phyloP scores from a whole-genome alignment of 2,888 invertebrate genomes.

The Mesorhabditis spiculigera region DNA sequence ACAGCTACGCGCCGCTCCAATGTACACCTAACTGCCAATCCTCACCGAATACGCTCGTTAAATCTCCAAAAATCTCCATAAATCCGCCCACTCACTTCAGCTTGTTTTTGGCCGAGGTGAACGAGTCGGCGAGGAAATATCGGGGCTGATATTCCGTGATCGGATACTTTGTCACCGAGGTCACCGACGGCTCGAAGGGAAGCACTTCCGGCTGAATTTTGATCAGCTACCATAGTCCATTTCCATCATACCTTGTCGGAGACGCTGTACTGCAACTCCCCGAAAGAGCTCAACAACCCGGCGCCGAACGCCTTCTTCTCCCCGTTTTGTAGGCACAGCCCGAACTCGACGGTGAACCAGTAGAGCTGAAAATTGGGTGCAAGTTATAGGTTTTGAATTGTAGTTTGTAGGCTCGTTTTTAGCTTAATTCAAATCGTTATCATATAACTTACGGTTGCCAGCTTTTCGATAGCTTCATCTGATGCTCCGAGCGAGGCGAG shows the following conservation, averaged over 20 bases:
- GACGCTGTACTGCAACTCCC: constrained; percentile 72
- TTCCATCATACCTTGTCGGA: constrained; percentile 4
- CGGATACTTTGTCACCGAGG: constrained; percentile 86
- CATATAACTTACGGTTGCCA: constrained; percentile 95
- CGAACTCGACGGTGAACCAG: constrained; percentile 95
- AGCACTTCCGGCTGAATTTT: constrained; percentile 68
- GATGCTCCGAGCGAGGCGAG: constrained; percentile 94
- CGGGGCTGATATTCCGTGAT: constrained; percentile 94
- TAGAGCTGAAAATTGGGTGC: constrained; percentile 57
- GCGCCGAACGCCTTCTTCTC: constrained; percentile 94
- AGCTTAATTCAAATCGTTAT: no score
- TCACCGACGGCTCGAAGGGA: constrained; percentile 83
- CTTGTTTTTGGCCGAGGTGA: constrained; percentile 90
- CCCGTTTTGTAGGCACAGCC: constrained; percentile 90
- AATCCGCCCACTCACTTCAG: constrained; percentile 72
- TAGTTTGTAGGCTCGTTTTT: no score
- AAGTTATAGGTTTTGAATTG: no score
- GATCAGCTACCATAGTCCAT: neutral
- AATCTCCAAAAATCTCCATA: no score
- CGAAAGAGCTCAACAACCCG: constrained; percentile 92
- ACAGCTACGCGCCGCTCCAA: no score
- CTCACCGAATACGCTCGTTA: no score
- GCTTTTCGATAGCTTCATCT: constrained; percentile 93
- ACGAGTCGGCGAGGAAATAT: constrained; percentile 92
- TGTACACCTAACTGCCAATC: no score